Evolutionary conservation across 1,140 invertebrate species (phyloP), one percentile per base, ranked within the genome.

Genomic region (Penaeus japonicus): DNA sequence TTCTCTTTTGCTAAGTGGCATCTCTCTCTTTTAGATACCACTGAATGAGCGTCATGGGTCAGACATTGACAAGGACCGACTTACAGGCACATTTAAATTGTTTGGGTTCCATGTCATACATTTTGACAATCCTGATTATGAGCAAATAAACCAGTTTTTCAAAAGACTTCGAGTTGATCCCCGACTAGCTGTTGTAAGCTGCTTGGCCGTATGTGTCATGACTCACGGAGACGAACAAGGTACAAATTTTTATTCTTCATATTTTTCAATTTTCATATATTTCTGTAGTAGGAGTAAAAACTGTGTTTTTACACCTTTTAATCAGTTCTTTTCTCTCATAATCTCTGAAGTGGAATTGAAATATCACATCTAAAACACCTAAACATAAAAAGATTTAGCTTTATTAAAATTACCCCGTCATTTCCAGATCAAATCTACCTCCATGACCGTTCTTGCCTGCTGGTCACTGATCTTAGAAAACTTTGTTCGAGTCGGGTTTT

Each of bases 181-280:
- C 30, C 35, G 80, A 20, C 55, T 90, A 4, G 85, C 85, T 17
- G 65, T 82, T 24, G 84, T 90, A 32, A 80, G 87, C 24, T 89
- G 85, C 65, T 81, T 90, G 47, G 90, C 77, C 27, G 87, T 90
- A 22, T 90, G 90, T 62, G 62, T 90, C 53, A 90, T 90, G 90
- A 90, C 90, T 15, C 90, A 90, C 73, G 90, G 90, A 39, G 90
- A 90, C 79, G 81, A 89, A 39, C 57, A 90, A 62, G 89, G 89
- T 90, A 77, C 84, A 81, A 17, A n/a, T 24, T 7, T 62, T 57
- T 30, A 17, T 59, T 83, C 12, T 1, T 32, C 4, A n/a, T 1
- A 24, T 73, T 30, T 5, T 22, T 17, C 27, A 1, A 4, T 27
- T 24, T 0, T 73, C 15, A 73, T 27, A 12, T 73, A 73, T 73